Conservation (phyloP, 2,888 invertebrate species). For the Tetragonisca angustula region DNA sequence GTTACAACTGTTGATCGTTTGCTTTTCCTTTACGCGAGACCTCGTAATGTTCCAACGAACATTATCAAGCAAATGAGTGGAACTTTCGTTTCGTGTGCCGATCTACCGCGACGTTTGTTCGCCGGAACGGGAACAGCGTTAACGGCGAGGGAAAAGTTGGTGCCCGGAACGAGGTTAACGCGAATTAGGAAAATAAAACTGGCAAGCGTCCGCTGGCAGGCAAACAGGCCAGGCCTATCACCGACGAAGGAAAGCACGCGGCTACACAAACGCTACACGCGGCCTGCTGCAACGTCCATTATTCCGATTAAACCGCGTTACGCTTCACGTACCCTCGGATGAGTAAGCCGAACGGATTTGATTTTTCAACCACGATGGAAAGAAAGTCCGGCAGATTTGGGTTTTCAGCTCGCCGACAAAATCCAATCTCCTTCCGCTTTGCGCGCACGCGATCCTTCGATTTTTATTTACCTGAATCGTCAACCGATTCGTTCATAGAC, state of each 20-base stretch:
- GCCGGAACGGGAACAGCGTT: constrained; percentile 37
- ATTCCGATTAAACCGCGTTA: constrained; percentile 45
- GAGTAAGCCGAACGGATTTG: constrained; percentile 11
- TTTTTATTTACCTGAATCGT: neutral
- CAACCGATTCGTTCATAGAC: neutral
- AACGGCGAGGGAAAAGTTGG: constrained; percentile 50
- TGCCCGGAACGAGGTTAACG: constrained; percentile 48
- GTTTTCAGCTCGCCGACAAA: neutral
- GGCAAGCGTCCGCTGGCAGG: constrained; percentile 6
- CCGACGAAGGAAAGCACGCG: constrained; percentile 1
- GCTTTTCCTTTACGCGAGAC: neutral
- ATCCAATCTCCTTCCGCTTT: too few relatives aligned
- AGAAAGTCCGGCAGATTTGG: constrained; percentile 38
- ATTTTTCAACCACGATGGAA: constrained; percentile 22
- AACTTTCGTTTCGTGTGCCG: constrained; percentile 46
- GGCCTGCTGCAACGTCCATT: constrained; percentile 37
- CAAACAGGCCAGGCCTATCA: constrained; percentile 22
- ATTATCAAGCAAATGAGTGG: constrained; percentile 14
- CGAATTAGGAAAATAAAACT: constrained; percentile 55
- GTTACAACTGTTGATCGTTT: constrained; percentile 1
- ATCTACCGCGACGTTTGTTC: neutral
- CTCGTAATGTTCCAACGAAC: neutral
- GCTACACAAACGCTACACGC: constrained; percentile 4
- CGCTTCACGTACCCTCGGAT: constrained; percentile 40
- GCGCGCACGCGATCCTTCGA: too few relatives aligned